These are phyloP conservation scores for Drosophila sechellia DNA, from an alignment of 1,140 invertebrate genomes.

Conservation along the genomic window DNA sequence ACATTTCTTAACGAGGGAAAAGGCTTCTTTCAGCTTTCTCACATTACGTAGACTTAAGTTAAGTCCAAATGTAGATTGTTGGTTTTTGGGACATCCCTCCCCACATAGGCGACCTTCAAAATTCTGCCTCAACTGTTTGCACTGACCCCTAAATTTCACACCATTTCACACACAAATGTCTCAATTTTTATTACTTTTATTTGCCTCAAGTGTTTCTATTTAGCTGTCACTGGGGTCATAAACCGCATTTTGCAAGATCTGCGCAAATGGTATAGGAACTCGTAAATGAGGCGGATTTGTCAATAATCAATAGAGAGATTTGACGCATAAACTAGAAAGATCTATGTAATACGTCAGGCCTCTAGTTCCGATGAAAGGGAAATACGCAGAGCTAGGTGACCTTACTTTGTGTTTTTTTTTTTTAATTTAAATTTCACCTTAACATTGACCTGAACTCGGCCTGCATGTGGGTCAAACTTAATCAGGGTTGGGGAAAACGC, in stretches of 20 bases:
- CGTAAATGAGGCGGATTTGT: not conserved
- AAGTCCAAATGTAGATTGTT: not conserved
- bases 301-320: conserved; percentile 27
- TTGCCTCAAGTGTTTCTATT: conserved; percentile 3
- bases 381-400: not conserved
- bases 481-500: conserved; percentile 44
- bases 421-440: conserved; percentile 54
- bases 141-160: conserved; percentile 29
- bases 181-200: conserved; percentile 13
- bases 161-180: conserved; percentile 31
- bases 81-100: conserved; percentile 4
- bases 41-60: too few species aligned
- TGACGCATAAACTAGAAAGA: conserved; percentile 37
- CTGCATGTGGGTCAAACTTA: conserved; percentile 52
- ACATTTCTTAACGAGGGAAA: not conserved
- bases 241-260: conserved; percentile 19
- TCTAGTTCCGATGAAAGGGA: not conserved
- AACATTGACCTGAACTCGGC: conserved; percentile 68
- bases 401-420: not conserved
- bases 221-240: conserved; percentile 1
- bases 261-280: not conserved
- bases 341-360: conserved; percentile 7
- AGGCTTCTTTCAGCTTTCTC: not conserved
- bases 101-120: not conserved
- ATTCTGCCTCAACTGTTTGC: conserved; percentile 1